Conservation (phyloP, 1,140 invertebrate genomes). For the Drosophila rufa region DNA sequence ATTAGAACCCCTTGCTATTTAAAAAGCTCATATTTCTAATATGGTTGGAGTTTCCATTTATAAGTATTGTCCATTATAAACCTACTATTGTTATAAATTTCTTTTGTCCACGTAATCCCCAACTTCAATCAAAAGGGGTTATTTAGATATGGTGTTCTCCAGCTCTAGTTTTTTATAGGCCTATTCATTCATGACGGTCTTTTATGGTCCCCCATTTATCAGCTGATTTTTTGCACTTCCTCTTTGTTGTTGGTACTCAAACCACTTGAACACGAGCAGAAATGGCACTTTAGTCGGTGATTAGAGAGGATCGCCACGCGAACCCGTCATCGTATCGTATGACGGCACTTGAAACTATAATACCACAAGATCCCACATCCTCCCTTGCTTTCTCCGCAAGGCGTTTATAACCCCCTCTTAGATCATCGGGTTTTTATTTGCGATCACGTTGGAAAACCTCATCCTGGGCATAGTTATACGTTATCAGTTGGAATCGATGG, state of each 20-base stretch:
- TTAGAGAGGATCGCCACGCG: constrained; percentile 17
- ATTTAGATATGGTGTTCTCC: constrained; percentile 30
- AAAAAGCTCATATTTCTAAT: neutral
- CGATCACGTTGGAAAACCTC: constrained; percentile 7
- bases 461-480: constrained; percentile 7
- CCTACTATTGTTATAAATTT: constrained; percentile 9
- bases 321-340: constrained; percentile 24
- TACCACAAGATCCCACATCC: neutral
- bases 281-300: constrained; percentile 16
- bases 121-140: constrained; percentile 21
- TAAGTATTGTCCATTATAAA: constrained; percentile 8
- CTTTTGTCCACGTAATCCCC: constrained; percentile 3
- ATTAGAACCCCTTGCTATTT: neutral
- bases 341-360: constrained; percentile 9
- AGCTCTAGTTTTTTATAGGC: constrained; percentile 1
- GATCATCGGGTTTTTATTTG: constrained; percentile 11
- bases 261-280: constrained; percentile 40
- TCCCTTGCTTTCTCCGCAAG: neutral
- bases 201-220: constrained; percentile 26
- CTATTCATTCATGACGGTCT: constrained; percentile 37
- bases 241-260: constrained; percentile 27
- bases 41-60: neutral
- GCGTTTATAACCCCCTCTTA: neutral
- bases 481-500: constrained; percentile 9
- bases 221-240: constrained; percentile 29